Evolutionary conservation across 1,140 invertebrate species (phyloP), one percentile per base, ranked within the genome.

Genomic region (Ooceraea biroi): DNA sequence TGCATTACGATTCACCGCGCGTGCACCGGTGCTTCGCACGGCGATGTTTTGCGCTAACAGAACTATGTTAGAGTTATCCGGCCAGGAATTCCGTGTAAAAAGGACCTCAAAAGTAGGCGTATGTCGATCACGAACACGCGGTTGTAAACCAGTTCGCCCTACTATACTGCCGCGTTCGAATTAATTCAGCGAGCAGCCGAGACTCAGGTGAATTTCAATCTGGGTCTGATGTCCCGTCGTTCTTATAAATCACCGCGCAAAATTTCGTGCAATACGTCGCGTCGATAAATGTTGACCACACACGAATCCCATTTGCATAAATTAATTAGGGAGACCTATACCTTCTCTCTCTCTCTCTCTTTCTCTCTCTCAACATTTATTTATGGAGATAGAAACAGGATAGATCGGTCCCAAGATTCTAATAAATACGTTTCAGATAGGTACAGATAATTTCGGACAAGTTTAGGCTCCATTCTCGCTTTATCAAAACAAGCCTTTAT

Each of bases 121-220:
- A 61, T 30, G 44, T 50, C 30, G 84, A 83, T 83, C 84, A 76
- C 69, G 61, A 80, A 76, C 19, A 71, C 63, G 60, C 25, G 41
- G 44, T 80, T 14, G 60, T 74, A 57, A 60, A 68, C 60, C 46
- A n/a, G 76, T 76, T 74, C 57, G 63, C 50, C 66, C 87, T 82
- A 87, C 82, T 89, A 87, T 85, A 77, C 85, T 44, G 82, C 85
- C 50, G 85, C 80, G 88, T 89, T 83, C 58, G 66, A 85, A 82
- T 83, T 82, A 72, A 76, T 69, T 36, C 82, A 55, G 63, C 50
- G 17, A 60, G 63, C 57, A 46, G 41, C 30, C 36, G 50, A 17
- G 36, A 36, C 30, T 22, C 65, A 50, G 27, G 55, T 69, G 84
- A 88, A 84, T 88, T 89, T 88, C 73, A 84, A 88, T 88, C 55